A percentile compares a stretch with the other conserved stretches of the same genome.
These are phyloP conservation scores for Heterodera schachtii DNA, from an alignment of 1,140 invertebrate genomes.

Conservation along the genomic window DNA sequence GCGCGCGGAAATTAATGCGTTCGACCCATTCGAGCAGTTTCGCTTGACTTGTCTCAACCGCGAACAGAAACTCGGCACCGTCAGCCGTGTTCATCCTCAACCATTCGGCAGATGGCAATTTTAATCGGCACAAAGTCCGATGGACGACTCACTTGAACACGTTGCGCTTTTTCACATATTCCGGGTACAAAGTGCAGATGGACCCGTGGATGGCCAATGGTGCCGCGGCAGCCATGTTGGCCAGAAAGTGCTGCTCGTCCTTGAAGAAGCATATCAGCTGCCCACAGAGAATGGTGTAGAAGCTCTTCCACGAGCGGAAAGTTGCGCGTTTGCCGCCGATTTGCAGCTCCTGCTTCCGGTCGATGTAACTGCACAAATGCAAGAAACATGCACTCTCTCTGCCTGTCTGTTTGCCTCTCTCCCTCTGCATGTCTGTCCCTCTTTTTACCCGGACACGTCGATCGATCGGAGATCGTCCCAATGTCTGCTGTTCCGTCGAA, in stretches of 20 bases:
- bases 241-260: slow-evolving; percentile 77
- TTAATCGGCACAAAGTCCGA: too few relatives aligned
- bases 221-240: slow-evolving; percentile 81
- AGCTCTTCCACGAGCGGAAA: slow-evolving; percentile 90
- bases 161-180: slow-evolving; percentile 92
- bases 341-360: slow-evolving; percentile 90
- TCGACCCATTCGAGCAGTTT: slow-evolving; percentile 89
- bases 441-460: slow-evolving; percentile 65
- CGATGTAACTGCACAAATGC: slow-evolving; percentile 74
- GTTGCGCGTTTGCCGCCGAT: slow-evolving; percentile 89
- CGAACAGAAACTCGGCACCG: slow-evolving; percentile 88
- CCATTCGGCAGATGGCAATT: neutral
- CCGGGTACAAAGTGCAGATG: slow-evolving; percentile 69
- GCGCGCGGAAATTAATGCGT: slow-evolving; percentile 90
- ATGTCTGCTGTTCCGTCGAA: slow-evolving; percentile 75
- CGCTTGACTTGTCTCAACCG: slow-evolving; percentile 73
- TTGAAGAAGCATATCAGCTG: slow-evolving; percentile 97
- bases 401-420: too few relatives aligned
- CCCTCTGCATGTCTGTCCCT: too few relatives aligned
- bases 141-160: slow-evolving; percentile 74
- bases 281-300: slow-evolving; percentile 91
- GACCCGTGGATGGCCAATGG: slow-evolving; percentile 78
- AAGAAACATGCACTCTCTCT: neutral
- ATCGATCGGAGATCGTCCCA: slow-evolving; percentile 71
- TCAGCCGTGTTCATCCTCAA: slow-evolving; percentile 71